phyloP scores from a whole-genome alignment of 2,113 vertebrate species.

The Catharus fuscescens region DNA sequence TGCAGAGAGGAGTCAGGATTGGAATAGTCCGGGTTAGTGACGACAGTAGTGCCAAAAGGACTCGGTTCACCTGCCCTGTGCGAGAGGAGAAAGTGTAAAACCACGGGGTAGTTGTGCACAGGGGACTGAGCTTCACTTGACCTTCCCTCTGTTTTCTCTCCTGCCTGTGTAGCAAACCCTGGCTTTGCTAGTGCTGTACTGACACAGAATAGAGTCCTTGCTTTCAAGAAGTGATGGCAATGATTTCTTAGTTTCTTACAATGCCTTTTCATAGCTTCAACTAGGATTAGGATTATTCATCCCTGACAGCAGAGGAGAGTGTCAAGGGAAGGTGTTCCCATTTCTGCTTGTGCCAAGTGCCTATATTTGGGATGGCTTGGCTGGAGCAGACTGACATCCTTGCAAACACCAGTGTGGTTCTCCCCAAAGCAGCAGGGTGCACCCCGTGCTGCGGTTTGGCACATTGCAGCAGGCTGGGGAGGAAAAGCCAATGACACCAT shows the following conservation, averaged over 20 bases:
- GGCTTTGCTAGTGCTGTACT: background rate
- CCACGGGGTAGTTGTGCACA: background rate
- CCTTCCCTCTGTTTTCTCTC: background rate
- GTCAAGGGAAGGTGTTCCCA: background rate
- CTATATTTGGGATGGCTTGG: accelerated
- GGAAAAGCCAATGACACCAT: background rate
- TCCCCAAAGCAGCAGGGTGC: accelerated
- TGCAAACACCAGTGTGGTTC: background rate
- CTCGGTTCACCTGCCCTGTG: background rate
- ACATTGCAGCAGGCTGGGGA: background rate
- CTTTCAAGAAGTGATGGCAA: background rate
- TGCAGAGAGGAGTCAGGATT: background rate
- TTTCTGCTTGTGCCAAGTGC: background rate
- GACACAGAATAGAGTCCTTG: background rate
- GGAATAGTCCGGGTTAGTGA: background rate
- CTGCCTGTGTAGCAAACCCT: background rate
- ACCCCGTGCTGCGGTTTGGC: background rate
- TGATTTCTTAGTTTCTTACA: background rate
- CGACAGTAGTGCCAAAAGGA: background rate
- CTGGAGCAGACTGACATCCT: background rate
- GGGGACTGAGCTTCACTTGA: background rate
- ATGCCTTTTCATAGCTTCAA: background rate
- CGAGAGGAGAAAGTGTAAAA: background rate
- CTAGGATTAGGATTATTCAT: accelerated
- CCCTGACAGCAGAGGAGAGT: background rate